These are phyloP conservation scores for Apis laboriosa DNA, from an alignment of 1,140 invertebrate species.

Conservation along the genomic window DNA sequence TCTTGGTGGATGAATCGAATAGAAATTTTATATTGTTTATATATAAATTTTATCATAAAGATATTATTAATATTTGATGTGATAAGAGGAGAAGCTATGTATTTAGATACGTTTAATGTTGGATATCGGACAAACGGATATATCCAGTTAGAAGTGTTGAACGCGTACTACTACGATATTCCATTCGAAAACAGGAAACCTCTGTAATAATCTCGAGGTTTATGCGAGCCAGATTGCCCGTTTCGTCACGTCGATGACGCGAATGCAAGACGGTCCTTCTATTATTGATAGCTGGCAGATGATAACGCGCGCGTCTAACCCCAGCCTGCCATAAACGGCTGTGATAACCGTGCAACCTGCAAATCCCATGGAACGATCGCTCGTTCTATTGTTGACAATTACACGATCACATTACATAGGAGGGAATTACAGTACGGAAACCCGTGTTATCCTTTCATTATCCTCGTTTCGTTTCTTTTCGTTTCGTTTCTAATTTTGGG, in stretches of 20 bases:
- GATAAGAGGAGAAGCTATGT: too few species aligned
- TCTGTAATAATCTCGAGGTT: conserved; percentile 58
- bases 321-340: conserved; percentile 39
- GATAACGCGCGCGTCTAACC: conserved; percentile 35
- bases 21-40: too few species aligned
- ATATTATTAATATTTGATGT: too few species aligned
- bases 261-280: conserved; percentile 39
- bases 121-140: neutral
- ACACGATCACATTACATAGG: conserved; percentile 3
- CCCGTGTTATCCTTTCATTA: neutral
- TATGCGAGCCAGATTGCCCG: conserved; percentile 56
- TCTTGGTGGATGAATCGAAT: too few species aligned
- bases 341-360: conserved; percentile 41
- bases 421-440: neutral
- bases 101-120: too few species aligned
- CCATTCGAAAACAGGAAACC: conserved; percentile 7
- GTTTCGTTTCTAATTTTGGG: too few species aligned
- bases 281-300: conserved; percentile 59
- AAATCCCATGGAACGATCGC: conserved; percentile 47
- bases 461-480: neutral
- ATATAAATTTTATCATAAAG: too few species aligned
- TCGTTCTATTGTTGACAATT: conserved; percentile 57
- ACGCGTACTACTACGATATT: neutral
- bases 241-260: conserved; percentile 50
- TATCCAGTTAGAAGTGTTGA: neutral